A percentile compares a stretch with the other conserved stretches of the same genome.
Conservation (phyloP, 2,888 invertebrate species). For the Apotomis capreana region DNA sequence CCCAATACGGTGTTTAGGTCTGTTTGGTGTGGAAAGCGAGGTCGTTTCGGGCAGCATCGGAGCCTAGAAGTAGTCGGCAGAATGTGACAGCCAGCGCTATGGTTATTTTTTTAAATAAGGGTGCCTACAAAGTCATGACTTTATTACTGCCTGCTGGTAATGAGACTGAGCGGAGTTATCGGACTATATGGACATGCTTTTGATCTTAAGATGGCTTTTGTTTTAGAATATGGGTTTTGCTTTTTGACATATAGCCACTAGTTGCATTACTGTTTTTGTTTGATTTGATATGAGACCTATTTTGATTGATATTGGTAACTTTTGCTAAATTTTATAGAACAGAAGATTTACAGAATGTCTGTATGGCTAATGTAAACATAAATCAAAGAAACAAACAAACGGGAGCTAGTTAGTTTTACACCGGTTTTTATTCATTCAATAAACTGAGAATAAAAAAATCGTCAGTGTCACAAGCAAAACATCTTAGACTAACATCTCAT, state of each 20-base stretch:
- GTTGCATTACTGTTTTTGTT: background rate
- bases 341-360: no score
- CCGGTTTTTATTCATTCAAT: no score
- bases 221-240: slow-evolving; percentile 10
- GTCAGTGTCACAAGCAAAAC: no score
- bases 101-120: slow-evolving; percentile 61
- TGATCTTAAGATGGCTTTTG: slow-evolving; percentile 32
- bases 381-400: no score
- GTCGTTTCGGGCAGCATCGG: slow-evolving; percentile 65
- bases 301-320: background rate
- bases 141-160: slow-evolving; percentile 55
- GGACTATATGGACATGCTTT: slow-evolving; percentile 31
- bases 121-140: slow-evolving; percentile 59
- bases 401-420: no score
- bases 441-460: no score
- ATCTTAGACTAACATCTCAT: no score
- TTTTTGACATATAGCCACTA: background rate
- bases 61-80: slow-evolving; percentile 65
- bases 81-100: slow-evolving; percentile 60
- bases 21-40: slow-evolving; percentile 53
- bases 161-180: slow-evolving; percentile 36
- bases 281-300: background rate
- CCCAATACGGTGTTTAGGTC: slow-evolving; percentile 51
- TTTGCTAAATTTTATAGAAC: no score
- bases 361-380: no score